A percentile compares a stretch with the other conserved stretches of the same genome.
These are phyloP conservation scores for Alosa alosa DNA, from an alignment of 2,113 vertebrate genomes.

Conservation along the genomic window DNA sequence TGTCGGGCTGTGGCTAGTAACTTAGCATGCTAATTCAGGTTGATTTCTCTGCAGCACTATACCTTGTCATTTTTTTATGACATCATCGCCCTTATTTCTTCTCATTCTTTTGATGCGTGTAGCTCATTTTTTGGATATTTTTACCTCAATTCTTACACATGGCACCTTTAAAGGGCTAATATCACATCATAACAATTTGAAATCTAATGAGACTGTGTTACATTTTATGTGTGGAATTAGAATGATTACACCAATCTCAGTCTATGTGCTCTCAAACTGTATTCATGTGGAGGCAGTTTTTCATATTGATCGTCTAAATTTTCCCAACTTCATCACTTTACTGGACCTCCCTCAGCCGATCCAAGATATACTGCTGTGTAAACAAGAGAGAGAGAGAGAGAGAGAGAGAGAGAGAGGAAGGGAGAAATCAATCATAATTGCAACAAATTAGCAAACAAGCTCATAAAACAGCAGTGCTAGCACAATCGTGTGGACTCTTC, in stretches of 20 bases:
- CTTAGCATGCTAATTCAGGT: too few species aligned
- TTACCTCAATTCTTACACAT: too few species aligned
- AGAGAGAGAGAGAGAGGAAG: too few species aligned
- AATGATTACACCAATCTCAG: neutral
- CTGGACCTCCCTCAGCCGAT: neutral
- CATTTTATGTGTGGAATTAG: neutral
- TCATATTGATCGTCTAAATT: neutral
- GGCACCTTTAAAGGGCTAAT: neutral
- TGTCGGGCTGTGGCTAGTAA: too few species aligned
- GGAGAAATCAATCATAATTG: neutral
- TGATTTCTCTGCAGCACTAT: too few species aligned
- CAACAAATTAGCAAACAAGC: neutral
- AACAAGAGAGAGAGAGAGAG: neutral
- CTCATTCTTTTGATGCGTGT: too few species aligned
- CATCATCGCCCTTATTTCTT: too few species aligned
- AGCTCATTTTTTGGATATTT: too few species aligned
- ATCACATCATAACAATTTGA: neutral
- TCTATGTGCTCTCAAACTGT: neutral
- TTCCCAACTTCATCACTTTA: neutral
- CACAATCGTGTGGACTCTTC: neutral
- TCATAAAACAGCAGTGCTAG: neutral
- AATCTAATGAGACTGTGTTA: neutral
- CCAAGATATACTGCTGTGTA: neutral
- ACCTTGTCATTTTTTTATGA: too few species aligned
- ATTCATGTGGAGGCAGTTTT: neutral